Evolutionary conservation across 2,113 vertebrate species (phyloP), one percentile per base, ranked within the genome.

Genomic region (Pelmatolapia mariae): DNA sequence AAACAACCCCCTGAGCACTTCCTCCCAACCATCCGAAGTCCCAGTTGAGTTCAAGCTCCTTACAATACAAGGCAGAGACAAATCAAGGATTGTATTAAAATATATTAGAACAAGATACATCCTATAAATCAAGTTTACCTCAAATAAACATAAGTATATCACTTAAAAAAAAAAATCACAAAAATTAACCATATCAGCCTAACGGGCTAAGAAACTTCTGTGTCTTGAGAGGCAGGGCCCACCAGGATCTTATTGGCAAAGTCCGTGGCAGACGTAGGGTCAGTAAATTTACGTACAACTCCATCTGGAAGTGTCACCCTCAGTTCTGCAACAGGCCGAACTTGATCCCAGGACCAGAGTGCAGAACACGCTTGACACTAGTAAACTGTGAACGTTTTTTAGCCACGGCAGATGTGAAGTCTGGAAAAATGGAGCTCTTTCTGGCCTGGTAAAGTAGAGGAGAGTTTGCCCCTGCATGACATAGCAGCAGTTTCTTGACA

Each of bases 281-380:
- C 16, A 50, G 16, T 50, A 50, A 50, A 50, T 16, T 8, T 18
- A 8, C 16, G 2, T 50, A 18, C 45, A 4, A 45, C 12, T 15
- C 43, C 43, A 45, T 45, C 43, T 45, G 43, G 43, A 45, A 15
- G 16, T 50, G 45, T 0, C 16, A 50, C 2, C 16, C 45, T 50
- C 45, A 50, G 45, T 50, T 52, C 47, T 0, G 4, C 18, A 52
- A 52, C 47, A 50, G 47, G 47, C 47, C 18, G 3, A 50, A 50
- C 18, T 19, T 50, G 47, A 50, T 50, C 47, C 16, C 47, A 50
- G 47, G 0, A 19, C 47, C 5, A 50, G 47, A 50, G 47, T 5
- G 18, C 8, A 50, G 47, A 50, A 50, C 18, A 18, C 1, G 47
- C 47, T 50, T 50, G 0, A 50, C 0, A 4, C 47, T 0, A 50